These are phyloP conservation scores for Ophiothrix spiculata DNA, from an alignment of 35 echinoderm and acorn worm species.

Conservation along the genomic window DNA sequence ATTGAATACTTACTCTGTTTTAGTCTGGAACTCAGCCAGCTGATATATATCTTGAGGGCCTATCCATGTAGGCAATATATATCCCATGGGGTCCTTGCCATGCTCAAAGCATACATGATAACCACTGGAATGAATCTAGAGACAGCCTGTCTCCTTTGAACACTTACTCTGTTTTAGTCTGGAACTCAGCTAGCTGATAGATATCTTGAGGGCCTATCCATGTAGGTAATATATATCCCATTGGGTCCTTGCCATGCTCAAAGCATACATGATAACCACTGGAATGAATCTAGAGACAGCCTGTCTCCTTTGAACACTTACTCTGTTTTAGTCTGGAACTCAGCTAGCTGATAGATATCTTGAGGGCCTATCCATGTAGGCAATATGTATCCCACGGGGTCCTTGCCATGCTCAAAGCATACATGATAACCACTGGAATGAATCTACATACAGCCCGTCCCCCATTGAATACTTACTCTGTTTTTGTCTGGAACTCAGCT, in stretches of 20 bases:
- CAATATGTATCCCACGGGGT: constrained; percentile 46
- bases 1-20: too few relatives aligned
- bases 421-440: constrained; percentile 58
- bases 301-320: constrained; percentile 30
- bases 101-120: too few relatives aligned
- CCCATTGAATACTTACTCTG: constrained; percentile 20
- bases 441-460: constrained; percentile 37
- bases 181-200: neutral
- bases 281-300: constrained; percentile 40
- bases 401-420: constrained; percentile 49
- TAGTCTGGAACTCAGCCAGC: too few relatives aligned
- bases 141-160: too few relatives aligned
- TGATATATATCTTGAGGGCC: too few relatives aligned
- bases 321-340: neutral
- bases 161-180: neutral
- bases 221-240: constrained; percentile 58
- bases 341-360: constrained; percentile 7
- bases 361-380: constrained; percentile 50
- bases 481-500: neutral
- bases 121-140: too few relatives aligned
- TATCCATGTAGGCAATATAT: too few relatives aligned
- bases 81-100: too few relatives aligned
- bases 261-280: constrained; percentile 63
- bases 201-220: constrained; percentile 46
- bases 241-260: constrained; percentile 26